Evolutionary conservation across 2,888 invertebrate species (phyloP), one percentile per base, ranked within the genome.

Genomic region (Rapana venosa): DNA sequence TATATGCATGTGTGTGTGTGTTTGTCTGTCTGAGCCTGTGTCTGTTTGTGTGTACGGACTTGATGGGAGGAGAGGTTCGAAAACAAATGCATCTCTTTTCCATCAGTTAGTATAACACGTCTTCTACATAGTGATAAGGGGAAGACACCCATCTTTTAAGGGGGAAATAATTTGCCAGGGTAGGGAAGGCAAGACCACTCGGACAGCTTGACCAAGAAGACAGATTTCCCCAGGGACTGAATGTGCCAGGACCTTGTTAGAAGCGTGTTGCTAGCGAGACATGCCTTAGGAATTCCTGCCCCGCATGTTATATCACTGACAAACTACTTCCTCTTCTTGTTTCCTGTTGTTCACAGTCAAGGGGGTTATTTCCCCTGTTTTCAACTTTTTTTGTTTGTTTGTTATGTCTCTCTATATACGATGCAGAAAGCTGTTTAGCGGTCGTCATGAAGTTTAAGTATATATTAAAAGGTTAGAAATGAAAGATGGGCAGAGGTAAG

Each of bases 151-250:
- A 15, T 17, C 84, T 58, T 22, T 20, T 26, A 47, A 35, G 30
- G 86, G 35, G 35, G 61, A 87, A 47, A 13, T 87, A 87, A 87
- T 87, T 74, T 87, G 87, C 74, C 70, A 70, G n/a, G 87, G 74
- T 74, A 35, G 74, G 36, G 35, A 74, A 22, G 70, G 87, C n/a
- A 32, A 74, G 47, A 30, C 4, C 26, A 74, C 47, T 22, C 87
- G 47, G 87, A 87, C 87, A 87, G n/a, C 36, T 74, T 70, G 74
- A 74, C 87, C 87, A 87, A 17, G 74, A 32, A 20, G 74, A 47
- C n/a, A 74, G 87, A 87, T 87, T 87, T 87, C 87, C 87, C 87
- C n/a, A 61, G 74, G 74, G 87, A 74, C n/a, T 1, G n/a, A 20
- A 70, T 47, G 36, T 87, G 87, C 36, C 87, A 87, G 35, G 0